phyloP scores from a whole-genome alignment of 2,113 vertebrate genomes.

The Coptodon rendalli region DNA sequence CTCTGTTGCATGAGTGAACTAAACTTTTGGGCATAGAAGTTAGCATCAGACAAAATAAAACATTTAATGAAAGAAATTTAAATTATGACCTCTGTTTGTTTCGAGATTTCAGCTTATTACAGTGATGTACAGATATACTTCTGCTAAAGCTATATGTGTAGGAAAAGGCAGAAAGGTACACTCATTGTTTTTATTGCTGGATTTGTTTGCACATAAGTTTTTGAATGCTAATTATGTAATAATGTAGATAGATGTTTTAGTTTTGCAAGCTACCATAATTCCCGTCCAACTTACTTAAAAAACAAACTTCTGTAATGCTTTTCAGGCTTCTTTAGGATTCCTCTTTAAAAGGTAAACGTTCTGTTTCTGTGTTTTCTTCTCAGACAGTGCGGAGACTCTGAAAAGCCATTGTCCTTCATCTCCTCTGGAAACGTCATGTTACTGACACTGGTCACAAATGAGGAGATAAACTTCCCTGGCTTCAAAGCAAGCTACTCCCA shows the following conservation, averaged over 20 bases:
- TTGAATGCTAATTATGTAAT: fast-evolving
- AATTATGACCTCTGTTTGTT: not conserved
- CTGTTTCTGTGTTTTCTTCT: not conserved
- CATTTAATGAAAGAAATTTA: no score
- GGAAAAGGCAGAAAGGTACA: not conserved
- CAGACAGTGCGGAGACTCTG: no score
- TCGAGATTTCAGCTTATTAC: not conserved
- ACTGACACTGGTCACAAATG: conserved; percentile 78
- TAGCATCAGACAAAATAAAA: no score
- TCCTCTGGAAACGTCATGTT: conserved; percentile 91
- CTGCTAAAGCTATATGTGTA: not conserved
- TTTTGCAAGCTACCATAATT: not conserved
- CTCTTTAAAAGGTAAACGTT: not conserved
- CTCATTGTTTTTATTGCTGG: not conserved
- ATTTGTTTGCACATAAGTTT: not conserved
- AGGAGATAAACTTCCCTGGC: conserved; percentile 80
- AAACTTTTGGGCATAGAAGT: no score
- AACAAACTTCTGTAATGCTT: not conserved
- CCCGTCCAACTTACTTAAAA: not conserved
- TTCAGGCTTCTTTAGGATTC: not conserved
- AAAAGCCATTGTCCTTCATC: no score
- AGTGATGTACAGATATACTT: not conserved
- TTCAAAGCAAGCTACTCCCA: conserved; percentile 86
- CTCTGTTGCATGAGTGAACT: no score
- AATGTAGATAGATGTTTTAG: not conserved